Evolutionary conservation across 2,888 invertebrate genomes (phyloP).

Genomic region (Drosophila monieri): DNA sequence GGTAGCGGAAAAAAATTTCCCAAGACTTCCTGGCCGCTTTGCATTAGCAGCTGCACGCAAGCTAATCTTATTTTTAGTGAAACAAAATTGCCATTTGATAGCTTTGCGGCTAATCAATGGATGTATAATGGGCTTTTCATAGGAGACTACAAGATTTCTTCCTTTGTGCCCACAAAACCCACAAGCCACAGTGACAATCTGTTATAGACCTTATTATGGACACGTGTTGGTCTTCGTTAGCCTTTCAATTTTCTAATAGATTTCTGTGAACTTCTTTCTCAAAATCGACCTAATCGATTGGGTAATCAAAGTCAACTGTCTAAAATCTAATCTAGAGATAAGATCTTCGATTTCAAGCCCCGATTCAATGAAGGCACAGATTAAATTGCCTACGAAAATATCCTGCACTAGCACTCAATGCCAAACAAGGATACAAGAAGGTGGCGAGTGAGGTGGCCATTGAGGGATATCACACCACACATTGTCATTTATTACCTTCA

Average conservation of each 20-base stretch:
- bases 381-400: conserved; percentile 24
- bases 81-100: conserved; percentile 39
- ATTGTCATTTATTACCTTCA: conserved; percentile 74
- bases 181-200: neutral
- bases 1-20: conserved; percentile 9
- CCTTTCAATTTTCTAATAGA: neutral
- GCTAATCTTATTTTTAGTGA: conserved; percentile 34
- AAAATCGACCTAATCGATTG: conserved; percentile 34
- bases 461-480: conserved; percentile 42
- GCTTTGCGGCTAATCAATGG: conserved; percentile 27
- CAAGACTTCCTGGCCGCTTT: conserved; percentile 11
- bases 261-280: neutral
- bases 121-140: neutral
- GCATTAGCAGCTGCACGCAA: conserved; percentile 23
- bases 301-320: conserved; percentile 35
- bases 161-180: neutral
- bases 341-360: neutral
- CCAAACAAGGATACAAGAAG: neutral
- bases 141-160: neutral
- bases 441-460: conserved; percentile 26
- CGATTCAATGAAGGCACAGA: conserved; percentile 24
- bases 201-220: neutral
- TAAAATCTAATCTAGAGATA: conserved; percentile 18
- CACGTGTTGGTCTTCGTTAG: neutral
- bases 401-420: neutral